A percentile compares a stretch with the other conserved stretches of the same genome.
Evolutionary conservation across 2,113 vertebrate species (phyloP).

Genomic region (Podarcis raffonei): DNA sequence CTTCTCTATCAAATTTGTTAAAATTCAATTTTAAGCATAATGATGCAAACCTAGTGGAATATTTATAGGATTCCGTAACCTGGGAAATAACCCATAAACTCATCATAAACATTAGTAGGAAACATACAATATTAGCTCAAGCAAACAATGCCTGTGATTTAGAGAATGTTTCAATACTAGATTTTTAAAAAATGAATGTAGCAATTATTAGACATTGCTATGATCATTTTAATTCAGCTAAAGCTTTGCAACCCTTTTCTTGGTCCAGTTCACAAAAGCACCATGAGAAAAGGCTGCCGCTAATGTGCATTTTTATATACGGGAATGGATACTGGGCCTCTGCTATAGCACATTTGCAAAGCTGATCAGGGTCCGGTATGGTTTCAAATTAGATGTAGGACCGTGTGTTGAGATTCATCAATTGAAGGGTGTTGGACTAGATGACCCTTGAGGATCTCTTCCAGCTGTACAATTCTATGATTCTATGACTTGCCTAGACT

Average conservation of each 20-base stretch:
- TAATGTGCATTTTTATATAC: not conserved
- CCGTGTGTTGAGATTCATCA: too few species aligned
- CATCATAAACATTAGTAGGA: not conserved
- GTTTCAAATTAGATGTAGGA: not conserved
- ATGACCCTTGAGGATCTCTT: too few species aligned
- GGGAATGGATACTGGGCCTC: not conserved
- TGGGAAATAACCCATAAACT: not conserved
- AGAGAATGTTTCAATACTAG: not conserved
- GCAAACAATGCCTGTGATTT: not conserved
- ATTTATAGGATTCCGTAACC: not conserved
- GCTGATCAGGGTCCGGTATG: too few species aligned
- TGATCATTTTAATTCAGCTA: not conserved
- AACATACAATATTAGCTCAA: too few species aligned
- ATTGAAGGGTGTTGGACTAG: too few species aligned
- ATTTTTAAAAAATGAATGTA: not conserved
- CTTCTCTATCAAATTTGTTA: not conserved
- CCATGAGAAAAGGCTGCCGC: not conserved
- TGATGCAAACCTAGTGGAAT: not conserved
- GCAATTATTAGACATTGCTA: not conserved
- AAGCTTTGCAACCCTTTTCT: not conserved
- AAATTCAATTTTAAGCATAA: not conserved
- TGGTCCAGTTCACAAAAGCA: not conserved
- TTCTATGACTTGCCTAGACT: too few species aligned
- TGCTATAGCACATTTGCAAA: too few species aligned
- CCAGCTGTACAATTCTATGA: too few species aligned